Evolutionary conservation across 2,888 invertebrate genomes (phyloP), one percentile per base, ranked within the genome.

Genomic region (Theretra japonica): DNA sequence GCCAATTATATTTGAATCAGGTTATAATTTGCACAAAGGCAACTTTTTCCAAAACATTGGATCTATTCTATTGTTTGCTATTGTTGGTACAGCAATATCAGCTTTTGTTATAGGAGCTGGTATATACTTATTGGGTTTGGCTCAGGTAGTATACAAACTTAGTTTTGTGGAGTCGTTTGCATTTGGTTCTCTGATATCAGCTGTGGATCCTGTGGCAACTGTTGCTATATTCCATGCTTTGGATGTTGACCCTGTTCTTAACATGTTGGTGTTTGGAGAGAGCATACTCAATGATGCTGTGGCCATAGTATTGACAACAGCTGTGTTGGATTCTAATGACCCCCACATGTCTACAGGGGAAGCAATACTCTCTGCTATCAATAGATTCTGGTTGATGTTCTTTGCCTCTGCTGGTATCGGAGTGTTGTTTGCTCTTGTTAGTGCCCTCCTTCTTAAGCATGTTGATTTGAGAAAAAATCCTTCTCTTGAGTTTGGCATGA

Each of bases 1-100:
- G 15, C 99, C 99, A 0, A 99, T 99, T 72, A 99, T 99, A 82
- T 99, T 99, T 94, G 99, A 99, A 91, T 99, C 99, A 4, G 99
- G 99, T 4, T 99, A 99, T 88, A 99, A 99, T 95, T 95, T 99
- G 74, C 99, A 99, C 85, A 99, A 99, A 92, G 99, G 99, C 77
- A 98, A 98, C 84, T 98, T 98, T 84, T 98, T 98, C 84, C 99
- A 99, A 92, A 99, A 99, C 87, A 99, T 99, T 86, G 99, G 99
- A n/a, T 99, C 99, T 4, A 99, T 99, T 82, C 93, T 99, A 84
- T 96, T 99, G 0, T 99, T 99, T 96, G 99, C 99, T 2, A 99
- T 99, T 81, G 96, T 99, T 80, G 99, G 99, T 0, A 99, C 99
- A 23, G 97, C 98, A 4, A 99, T 99, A 84, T 99, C 99, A 11